These are phyloP conservation scores for Torymus texanus DNA, from an alignment of 2,888 invertebrate species.

Conservation along the genomic window DNA sequence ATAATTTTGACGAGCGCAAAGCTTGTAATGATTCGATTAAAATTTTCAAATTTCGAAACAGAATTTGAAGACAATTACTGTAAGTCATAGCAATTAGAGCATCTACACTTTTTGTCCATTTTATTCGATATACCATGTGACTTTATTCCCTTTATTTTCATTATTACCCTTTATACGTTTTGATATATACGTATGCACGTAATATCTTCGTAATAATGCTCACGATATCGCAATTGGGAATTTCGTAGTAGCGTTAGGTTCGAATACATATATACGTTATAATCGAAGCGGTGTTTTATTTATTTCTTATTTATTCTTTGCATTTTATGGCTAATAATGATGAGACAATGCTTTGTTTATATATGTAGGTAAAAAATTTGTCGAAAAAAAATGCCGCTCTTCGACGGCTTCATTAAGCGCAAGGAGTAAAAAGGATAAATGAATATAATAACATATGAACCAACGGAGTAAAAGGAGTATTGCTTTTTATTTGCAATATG, in stretches of 20 bases:
- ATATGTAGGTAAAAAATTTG: conserved; percentile 37
- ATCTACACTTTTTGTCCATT: conserved; percentile 30
- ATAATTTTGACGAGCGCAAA: background rate
- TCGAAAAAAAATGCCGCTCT: conserved; percentile 11
- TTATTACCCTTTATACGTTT: conserved; percentile 1
- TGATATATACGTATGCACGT: background rate
- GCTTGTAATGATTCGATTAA: conserved; percentile 5
- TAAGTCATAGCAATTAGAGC: background rate
- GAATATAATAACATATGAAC: conserved; percentile 7
- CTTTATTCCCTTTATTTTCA: background rate
- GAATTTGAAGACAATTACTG: background rate
- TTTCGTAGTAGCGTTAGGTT: conserved; percentile 36
- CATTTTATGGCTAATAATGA: conserved; percentile 32
- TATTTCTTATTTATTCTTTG: conserved; percentile 21
- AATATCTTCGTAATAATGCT: conserved; percentile 20
- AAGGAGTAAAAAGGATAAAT: conserved; percentile 18
- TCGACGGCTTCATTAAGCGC: conserved; percentile 12
- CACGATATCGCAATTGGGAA: conserved; percentile 23
- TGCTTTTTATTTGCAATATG: conserved; percentile 6
- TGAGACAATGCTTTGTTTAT: conserved; percentile 18
- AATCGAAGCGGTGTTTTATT: conserved; percentile 39
- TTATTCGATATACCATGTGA: conserved; percentile 7
- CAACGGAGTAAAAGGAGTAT: conserved; percentile 23
- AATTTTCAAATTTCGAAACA: background rate
- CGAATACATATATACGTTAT: conserved; percentile 33